These are phyloP conservation scores for Corythornis cristatus DNA, from an alignment of 2,113 vertebrate genomes.

Conservation along the genomic window DNA sequence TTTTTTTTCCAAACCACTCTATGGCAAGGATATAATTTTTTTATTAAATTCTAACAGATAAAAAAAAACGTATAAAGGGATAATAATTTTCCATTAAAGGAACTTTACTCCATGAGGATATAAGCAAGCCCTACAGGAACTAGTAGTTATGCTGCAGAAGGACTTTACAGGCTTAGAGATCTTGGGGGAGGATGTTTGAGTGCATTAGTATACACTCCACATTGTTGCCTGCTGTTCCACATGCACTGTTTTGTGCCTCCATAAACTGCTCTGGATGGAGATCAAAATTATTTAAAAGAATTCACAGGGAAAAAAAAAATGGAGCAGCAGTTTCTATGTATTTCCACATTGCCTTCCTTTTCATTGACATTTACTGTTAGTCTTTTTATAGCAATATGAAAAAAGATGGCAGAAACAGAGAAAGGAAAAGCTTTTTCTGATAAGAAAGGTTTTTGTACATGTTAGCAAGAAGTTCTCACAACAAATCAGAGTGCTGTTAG, in stretches of 20 bases:
- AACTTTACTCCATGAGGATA: constrained; percentile 2
- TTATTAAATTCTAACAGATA: background rate
- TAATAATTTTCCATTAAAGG: constrained; percentile 35
- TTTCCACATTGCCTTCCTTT: constrained; percentile 37
- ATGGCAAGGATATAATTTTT: background rate
- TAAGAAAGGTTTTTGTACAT: constrained; percentile 14
- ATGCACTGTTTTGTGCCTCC: constrained; percentile 29
- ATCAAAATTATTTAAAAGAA: constrained; percentile 55
- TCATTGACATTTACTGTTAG: constrained; percentile 34
- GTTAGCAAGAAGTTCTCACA: constrained; percentile 28
- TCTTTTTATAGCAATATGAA: constrained; percentile 36
- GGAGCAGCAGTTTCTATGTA: constrained; percentile 28
- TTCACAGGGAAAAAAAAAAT: background rate
- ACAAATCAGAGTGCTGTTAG: constrained; percentile 1
- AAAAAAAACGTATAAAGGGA: constrained; percentile 12
- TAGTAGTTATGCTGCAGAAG: constrained; percentile 23
- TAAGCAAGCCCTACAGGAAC: constrained; percentile 16
- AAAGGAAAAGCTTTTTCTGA: background rate
- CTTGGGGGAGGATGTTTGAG: constrained; percentile 18
- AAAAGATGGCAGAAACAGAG: constrained; percentile 27
- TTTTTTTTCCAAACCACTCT: background rate
- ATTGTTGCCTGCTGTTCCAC: constrained; percentile 45
- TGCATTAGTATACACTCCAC: constrained; percentile 53
- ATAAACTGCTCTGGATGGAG: constrained; percentile 52
- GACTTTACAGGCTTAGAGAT: constrained; percentile 44